Evolutionary conservation across 2,888 invertebrate species (phyloP).

Genomic region (Glyphotaelius pellucidus): DNA sequence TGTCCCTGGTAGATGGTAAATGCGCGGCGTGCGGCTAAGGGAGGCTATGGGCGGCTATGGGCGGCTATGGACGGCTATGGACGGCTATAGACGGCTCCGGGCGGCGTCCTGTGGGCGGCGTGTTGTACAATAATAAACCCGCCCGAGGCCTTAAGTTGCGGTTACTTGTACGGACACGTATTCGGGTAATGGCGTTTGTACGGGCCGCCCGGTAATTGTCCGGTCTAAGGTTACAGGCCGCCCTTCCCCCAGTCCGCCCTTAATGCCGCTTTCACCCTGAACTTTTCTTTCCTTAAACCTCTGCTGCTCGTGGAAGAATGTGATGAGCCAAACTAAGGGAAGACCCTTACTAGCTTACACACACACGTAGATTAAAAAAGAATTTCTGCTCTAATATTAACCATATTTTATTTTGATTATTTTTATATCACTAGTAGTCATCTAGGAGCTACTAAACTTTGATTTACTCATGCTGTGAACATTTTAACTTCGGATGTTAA

Average conservation of each 20-base stretch:
- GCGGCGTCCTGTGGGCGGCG: conserved; percentile 38
- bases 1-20: background rate
- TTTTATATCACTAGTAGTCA: no score
- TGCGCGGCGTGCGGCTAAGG: background rate
- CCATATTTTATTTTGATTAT: no score
- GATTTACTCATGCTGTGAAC: no score
- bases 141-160: conserved; percentile 60
- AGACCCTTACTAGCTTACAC: background rate
- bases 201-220: conserved; percentile 46
- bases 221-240: conserved; percentile 51
- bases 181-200: conserved; percentile 59
- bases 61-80: background rate
- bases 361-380: background rate
- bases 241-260: background rate
- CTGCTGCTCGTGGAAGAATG: background rate
- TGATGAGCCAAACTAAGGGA: background rate
- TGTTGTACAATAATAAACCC: conserved; percentile 64
- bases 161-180: conserved; percentile 60
- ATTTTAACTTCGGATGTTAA: no score
- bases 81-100: background rate
- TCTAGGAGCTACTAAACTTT: no score
- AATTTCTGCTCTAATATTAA: no score
- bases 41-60: background rate
- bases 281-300: background rate
- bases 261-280: background rate